Evolutionary conservation across 2,888 invertebrate species (phyloP), one percentile per base, ranked within the genome.

Genomic region (Dicyrtoma fusca): DNA sequence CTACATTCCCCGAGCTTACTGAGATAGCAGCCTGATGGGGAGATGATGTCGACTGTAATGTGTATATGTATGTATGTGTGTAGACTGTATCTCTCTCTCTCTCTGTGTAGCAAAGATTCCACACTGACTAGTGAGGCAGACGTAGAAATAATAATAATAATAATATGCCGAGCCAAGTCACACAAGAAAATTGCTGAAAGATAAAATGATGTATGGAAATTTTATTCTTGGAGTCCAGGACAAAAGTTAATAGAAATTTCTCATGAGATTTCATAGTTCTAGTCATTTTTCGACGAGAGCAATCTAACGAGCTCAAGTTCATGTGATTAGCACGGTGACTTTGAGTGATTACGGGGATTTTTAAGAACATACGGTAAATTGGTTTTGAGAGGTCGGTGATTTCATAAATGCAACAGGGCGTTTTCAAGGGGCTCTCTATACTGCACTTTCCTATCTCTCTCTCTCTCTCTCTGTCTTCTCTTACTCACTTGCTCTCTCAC

Each of bases 301-400:
- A 76, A 76, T 71, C 59, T 61, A 75, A 45, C 73, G 73, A 74
- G 68, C 69, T 61, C 42, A 74, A 72, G 63, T 64, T 73, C 66
- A 73, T 64, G 25, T 21, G 23, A 34, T 71, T 75, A 64, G 70
- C 66, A 34, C 61, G 21, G 57, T 72, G 71, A 72, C 70, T 72
- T 73, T 72, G 69, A 61, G 70, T 59, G 65, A 74, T 74, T 75
- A 74, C 75, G 71, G 61, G 19, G 53, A 68, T 66, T 77, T 77
- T 69, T 74, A 62, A 74, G 70, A 75, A 66, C 77, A 77, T 77
- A 73, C 70, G 77, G 77, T 71, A 64, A 57, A 72, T 19, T 71
- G 72, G 69, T 71, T 74, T 72, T 65, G 53, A 66, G 71, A 62
- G 45, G 69, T 68, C 68, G 68, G 68, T 68, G 68, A 68, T 68